Base-by-base conservation (phyloP, 1,140 invertebrate species). In the Heliconius eleuchia region DNA sequence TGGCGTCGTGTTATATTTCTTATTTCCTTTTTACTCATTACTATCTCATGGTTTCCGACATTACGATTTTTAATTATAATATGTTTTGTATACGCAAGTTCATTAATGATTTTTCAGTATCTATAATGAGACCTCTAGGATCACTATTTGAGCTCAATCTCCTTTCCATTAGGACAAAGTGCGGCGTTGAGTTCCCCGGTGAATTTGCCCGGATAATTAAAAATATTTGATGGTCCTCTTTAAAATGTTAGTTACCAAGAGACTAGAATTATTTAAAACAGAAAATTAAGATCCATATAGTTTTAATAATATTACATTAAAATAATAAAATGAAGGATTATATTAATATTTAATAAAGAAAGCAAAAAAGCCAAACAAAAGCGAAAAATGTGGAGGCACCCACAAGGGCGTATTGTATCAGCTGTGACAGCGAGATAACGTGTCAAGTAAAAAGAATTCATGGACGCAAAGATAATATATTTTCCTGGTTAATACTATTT, bases 371-470 rank as follows among this genome's bases (percentile, higher is more conserved):
- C 3, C 23, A 1, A 77, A 77, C 13, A 55, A 18, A 46, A 71
- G 70, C n/a, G 30, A 46, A 27, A 50, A 55, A 77, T 23, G 42
- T 18, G 30, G 76, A 72, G 18, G 66, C 66, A 50, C 27, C 27
- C 30, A 34, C 46, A 50, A 66, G 70, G 76, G 70, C 70, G 70
- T 72, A 46, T 77, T 77, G 50, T 77, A 71, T 77, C 76, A 77
- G 76, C 76, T 77, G 76, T 71, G 76, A 71, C 76, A 72, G 60
- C 52, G 46, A 77, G 70, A 77, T 77, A 77, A 77, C 39, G 76
- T 77, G 76, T 52, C 76, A 77, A 77, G 27, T 55, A 27, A 76
- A 76, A 76, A 76, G n/a, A 70, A 72, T 77, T 71, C 70, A 72
- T 7, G n/a, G 70, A 70, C 76, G 30, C 76, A 55, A 71, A 72